These are phyloP conservation scores for Yponomeuta sedellus DNA, from an alignment of 2,888 invertebrate genomes.

Conservation along the genomic window DNA sequence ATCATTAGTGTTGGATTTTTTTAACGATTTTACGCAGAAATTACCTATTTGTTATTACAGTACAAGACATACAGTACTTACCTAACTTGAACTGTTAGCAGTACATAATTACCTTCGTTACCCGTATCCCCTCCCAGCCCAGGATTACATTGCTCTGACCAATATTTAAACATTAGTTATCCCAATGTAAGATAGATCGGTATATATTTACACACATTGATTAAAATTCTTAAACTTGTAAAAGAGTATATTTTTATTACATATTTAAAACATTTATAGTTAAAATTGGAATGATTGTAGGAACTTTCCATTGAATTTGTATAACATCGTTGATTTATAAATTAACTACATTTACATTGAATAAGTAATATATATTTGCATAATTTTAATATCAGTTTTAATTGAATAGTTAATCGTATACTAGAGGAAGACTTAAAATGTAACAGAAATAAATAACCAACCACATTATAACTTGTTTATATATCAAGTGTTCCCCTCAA, in stretches of 20 bases:
- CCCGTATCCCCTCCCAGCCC: too few relatives aligned
- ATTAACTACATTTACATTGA: neutral
- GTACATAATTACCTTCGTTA: too few relatives aligned
- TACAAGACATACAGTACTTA: too few relatives aligned
- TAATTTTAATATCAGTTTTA: neutral
- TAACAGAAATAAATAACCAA: neutral
- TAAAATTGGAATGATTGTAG: neutral
- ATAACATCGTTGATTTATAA: too few relatives aligned
- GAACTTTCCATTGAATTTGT: neutral
- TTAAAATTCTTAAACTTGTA: neutral
- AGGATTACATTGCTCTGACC: too few relatives aligned
- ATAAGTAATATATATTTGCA: neutral
- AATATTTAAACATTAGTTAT: too few relatives aligned
- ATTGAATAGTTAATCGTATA: neutral
- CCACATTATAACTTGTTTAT: neutral
- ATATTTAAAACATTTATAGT: neutral
- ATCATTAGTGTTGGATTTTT: too few relatives aligned
- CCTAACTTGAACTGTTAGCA: too few relatives aligned
- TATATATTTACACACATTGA: neutral
- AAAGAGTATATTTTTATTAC: neutral
- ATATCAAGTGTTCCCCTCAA: too few relatives aligned
- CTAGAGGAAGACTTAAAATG: neutral
- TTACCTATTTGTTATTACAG: too few relatives aligned
- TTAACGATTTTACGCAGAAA: too few relatives aligned
- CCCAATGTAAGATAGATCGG: neutral